Conservation (phyloP, 53 echinoderm and acorn worm genomes). For the Antedon mediterranea region DNA sequence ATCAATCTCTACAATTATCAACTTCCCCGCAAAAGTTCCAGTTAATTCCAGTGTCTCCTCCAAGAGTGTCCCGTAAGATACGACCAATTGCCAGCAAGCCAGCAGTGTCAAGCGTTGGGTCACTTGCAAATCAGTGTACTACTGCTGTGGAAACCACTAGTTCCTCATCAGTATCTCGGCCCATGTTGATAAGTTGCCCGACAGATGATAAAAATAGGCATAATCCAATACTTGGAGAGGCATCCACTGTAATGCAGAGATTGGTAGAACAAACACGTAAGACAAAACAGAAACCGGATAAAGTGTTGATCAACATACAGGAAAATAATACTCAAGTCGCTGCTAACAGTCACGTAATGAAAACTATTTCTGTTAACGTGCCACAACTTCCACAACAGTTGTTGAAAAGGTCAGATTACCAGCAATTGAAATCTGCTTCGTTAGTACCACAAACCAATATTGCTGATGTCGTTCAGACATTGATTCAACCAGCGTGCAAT, state of each 20-base stretch:
- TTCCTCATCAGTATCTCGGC: not conserved
- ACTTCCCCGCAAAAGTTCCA: not conserved
- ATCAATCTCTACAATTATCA: not conserved
- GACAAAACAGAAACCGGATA: not conserved
- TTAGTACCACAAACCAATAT: not conserved
- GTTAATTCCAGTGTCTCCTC: not conserved
- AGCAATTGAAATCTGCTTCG: not conserved
- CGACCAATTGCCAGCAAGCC: not conserved
- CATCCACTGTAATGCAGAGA: not conserved
- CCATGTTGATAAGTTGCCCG: not conserved
- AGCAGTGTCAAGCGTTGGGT: too few relatives aligned
- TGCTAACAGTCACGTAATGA: not conserved
- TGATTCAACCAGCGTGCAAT: too few relatives aligned
- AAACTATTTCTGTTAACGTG: not conserved
- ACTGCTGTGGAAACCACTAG: not conserved
- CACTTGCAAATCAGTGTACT: not conserved
- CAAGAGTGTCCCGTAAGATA: not conserved
- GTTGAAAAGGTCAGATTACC: not conserved
- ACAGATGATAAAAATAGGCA: not conserved
- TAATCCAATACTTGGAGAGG: not conserved
- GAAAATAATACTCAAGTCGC: not conserved
- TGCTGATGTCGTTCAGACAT: too few relatives aligned
- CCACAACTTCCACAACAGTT: not conserved
- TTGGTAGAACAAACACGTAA: not conserved
- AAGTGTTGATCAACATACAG: not conserved